Conservation (phyloP, 2,113 vertebrate species). For the Corydoras sp. region DNA sequence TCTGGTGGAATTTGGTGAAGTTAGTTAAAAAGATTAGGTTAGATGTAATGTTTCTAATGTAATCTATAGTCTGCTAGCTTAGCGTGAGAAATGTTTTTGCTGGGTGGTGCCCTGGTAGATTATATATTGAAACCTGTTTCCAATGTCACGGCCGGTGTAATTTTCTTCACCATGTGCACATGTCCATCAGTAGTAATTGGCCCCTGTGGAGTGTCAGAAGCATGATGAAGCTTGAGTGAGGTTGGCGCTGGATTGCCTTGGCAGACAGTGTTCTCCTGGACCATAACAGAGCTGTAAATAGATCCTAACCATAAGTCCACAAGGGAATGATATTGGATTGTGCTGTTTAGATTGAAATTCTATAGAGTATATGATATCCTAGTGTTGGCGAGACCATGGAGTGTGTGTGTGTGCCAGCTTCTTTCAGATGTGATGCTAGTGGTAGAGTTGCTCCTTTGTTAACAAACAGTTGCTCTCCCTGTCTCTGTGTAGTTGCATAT, state of each 20-base stretch:
- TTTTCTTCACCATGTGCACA: slow-evolving; percentile 64
- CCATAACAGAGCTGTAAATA: slow-evolving; percentile 54
- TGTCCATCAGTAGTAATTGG: slow-evolving; percentile 59
- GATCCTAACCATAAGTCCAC: slow-evolving; percentile 50
- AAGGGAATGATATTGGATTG: slow-evolving; percentile 53
- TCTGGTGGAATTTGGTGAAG: too few species aligned
- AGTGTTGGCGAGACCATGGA: background rate
- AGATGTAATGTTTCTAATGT: too few species aligned
- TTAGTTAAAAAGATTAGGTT: too few species aligned
- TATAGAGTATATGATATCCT: slow-evolving; percentile 1
- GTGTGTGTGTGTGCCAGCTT: slow-evolving; percentile 11
- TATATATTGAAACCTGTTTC: slow-evolving; percentile 56
- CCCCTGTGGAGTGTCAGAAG: slow-evolving; percentile 37
- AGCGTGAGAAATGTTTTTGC: too few species aligned
- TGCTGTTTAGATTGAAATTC: slow-evolving; percentile 47
- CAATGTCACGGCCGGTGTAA: slow-evolving; percentile 61
- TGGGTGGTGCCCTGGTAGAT: slow-evolving; percentile 22
- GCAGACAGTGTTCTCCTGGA: slow-evolving; percentile 14
- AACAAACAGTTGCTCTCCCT: background rate
- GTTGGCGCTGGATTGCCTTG: background rate
- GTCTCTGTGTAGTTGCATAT: background rate
- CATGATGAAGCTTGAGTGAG: slow-evolving; percentile 43
- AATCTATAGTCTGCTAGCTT: too few species aligned
- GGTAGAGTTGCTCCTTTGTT: slow-evolving; percentile 19
- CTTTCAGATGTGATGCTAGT: slow-evolving; percentile 16